These are phyloP conservation scores for Anhinga rufa DNA, from an alignment of 2,113 vertebrate genomes.

Conservation along the genomic window DNA sequence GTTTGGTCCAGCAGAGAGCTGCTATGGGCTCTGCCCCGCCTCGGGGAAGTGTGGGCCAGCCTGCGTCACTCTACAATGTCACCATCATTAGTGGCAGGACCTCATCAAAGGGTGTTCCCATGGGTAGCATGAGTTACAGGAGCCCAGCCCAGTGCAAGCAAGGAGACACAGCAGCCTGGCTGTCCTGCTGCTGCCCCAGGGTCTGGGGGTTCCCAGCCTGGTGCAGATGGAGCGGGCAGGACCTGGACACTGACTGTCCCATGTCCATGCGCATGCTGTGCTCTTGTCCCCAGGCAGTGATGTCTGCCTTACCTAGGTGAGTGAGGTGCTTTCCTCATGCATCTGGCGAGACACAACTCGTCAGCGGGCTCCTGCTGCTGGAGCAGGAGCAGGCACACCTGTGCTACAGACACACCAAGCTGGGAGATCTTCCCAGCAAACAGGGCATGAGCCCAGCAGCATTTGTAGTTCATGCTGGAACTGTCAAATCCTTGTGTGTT, in stretches of 20 bases:
- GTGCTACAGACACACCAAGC: background rate
- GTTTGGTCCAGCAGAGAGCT: background rate
- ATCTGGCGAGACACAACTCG: accelerated
- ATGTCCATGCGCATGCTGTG: background rate
- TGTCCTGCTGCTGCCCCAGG: background rate
- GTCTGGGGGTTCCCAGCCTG: background rate
- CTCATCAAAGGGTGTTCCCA: background rate
- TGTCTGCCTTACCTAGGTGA: background rate
- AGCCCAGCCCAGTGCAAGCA: background rate
- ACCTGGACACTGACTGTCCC: background rate
- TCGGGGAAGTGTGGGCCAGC: background rate
- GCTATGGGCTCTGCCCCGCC: background rate
- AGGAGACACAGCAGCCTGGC: background rate
- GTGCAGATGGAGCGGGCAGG: background rate
- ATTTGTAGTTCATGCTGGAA: background rate
- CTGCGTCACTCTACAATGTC: background rate
- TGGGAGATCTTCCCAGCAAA: background rate
- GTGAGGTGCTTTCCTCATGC: background rate
- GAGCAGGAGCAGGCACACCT: background rate
- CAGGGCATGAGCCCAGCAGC: background rate
- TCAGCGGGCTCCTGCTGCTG: background rate
- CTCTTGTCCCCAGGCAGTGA: background rate
- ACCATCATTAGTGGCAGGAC: background rate
- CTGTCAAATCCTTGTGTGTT: background rate
- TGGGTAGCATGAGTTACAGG: background rate